Conservation (phyloP, 1,140 invertebrate genomes). For the Cydia splendana region DNA sequence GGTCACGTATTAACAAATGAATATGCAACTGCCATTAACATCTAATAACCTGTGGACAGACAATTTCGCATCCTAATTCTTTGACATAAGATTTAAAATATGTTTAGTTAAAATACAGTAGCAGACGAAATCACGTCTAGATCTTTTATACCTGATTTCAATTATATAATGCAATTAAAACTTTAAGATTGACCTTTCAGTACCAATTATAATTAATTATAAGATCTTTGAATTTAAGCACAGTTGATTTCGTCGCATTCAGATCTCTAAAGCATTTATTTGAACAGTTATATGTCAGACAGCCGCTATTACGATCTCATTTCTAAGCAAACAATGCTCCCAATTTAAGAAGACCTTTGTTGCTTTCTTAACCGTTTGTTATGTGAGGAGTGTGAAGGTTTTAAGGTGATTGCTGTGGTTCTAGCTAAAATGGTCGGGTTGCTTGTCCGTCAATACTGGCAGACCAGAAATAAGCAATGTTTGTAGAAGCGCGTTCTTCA, state of each 20-base stretch:
- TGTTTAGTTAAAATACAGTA: neutral
- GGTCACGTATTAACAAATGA: constrained; percentile 25
- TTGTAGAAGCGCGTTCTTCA: constrained; percentile 55
- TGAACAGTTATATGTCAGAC: constrained; percentile 45
- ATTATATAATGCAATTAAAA: constrained; percentile 32
- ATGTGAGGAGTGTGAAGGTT: constrained; percentile 22
- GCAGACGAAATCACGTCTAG: neutral
- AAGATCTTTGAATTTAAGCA: constrained; percentile 57
- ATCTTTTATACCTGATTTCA: constrained; percentile 9
- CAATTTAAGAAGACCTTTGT: constrained; percentile 36
- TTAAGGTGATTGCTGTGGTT: constrained; percentile 32
- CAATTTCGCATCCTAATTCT: neutral
- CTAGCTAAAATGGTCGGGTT: constrained; percentile 35
- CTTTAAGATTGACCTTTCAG: constrained; percentile 33
- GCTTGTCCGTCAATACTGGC: constrained; percentile 50
- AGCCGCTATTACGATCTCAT: constrained; percentile 55
- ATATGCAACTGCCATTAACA: neutral
- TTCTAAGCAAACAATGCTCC: constrained; percentile 56
- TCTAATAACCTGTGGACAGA: neutral
- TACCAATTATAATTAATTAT: constrained; percentile 64
- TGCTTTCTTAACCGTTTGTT: constrained; percentile 34
- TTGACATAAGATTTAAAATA: neutral
- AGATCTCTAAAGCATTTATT: constrained; percentile 46
- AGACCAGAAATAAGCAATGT: constrained; percentile 59
- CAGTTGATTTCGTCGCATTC: constrained; percentile 35